These are phyloP conservation scores for Pagetopsis macropterus DNA, from an alignment of 2,797 vertebrate species.

Conservation along the genomic window DNA sequence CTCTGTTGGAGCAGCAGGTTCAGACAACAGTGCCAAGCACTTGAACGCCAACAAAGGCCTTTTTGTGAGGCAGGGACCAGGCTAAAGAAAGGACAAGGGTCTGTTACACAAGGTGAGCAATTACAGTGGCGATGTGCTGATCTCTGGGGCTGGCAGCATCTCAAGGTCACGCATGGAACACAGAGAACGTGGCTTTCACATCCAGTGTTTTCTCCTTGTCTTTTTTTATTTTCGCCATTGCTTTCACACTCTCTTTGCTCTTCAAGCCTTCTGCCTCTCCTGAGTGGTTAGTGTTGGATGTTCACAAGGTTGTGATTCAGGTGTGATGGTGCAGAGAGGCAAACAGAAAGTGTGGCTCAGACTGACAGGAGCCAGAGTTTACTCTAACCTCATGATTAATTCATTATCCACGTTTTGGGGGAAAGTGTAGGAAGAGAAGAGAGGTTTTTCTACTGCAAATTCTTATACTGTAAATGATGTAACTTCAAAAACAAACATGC, in stretches of 20 bases:
- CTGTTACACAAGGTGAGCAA: conserved; percentile 74
- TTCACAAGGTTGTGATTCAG: conserved; percentile 46
- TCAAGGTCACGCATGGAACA: conserved; percentile 63
- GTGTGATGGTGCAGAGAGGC: conserved; percentile 24
- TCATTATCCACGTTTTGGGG: conserved; percentile 6
- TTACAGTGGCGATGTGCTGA: conserved; percentile 77
- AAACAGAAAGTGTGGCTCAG: conserved; percentile 46
- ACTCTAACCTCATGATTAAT: conserved; percentile 25
- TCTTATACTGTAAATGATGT: background rate
- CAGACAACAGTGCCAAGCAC: conserved; percentile 60
- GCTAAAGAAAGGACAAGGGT: conserved; percentile 69
- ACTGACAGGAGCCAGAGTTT: conserved; percentile 48
- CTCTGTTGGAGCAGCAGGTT: conserved; percentile 61
- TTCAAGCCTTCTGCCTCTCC: conserved; percentile 15
- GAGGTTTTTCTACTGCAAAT: background rate
- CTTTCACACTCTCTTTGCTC: conserved; percentile 19
- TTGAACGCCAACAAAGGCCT: conserved; percentile 70
- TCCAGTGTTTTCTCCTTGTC: conserved; percentile 18
- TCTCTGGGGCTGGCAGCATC: conserved; percentile 63
- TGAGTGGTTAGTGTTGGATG: conserved; percentile 30
- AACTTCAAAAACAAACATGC: background rate
- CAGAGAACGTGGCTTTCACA: conserved; percentile 48
- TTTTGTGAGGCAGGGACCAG: conserved; percentile 67
- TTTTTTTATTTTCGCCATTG: conserved; percentile 25
- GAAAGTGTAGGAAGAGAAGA: conserved; percentile 4